Base-by-base conservation (phyloP, 2,113 vertebrate genomes). In the Gallinago undulata region DNA sequence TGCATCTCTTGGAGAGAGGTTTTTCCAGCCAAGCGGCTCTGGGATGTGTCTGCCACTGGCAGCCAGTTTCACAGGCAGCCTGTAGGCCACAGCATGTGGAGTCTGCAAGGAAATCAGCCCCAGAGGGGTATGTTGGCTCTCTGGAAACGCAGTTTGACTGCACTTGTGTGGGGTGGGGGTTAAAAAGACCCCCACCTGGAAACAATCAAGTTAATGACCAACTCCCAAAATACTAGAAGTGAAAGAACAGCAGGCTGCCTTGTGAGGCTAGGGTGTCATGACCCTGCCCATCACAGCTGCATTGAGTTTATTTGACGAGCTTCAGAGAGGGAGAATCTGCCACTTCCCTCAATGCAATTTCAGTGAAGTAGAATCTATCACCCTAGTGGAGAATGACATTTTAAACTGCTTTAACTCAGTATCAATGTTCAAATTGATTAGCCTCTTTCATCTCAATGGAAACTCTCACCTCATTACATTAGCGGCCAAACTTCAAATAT, bases 381-480 rank as follows among this genome's bases (percentile, higher is more conserved):
- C 62, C 25, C 41, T 0, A 3, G 63, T 18, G 11, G 55, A 60
- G 70, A 93, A 76, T 33, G 82, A 66, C 93, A 96, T 91, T 89
- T 96, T 96, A 93, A 96, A 97, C 70, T 55, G 63, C 94, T 96
- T 91, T 94, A 89, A 82, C 87, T 94, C 39, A 11, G 81, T 91
- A 95, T 87, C 93, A 93, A 3, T 96, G 93, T 90, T 96, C 87
- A 86, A 90, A 96, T 77, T 96, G 94, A 96, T 97, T 90, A 96
- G 90, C 67, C 75, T 91, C 41, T 90, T 96, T 94, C 50, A 89
- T 88, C 82, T 95, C 95, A 93, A 89, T 80, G 82, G 93, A 97
- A 96, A 95, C 89, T 94, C 82, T 95, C 87, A 94, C 93, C 87
- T 94, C 93, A 77, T 96, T 95, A 91, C 94, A 77, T 95, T 89